phyloP scores from a whole-genome alignment of 2,888 invertebrate genomes.

The Danaus chrysippus region DNA sequence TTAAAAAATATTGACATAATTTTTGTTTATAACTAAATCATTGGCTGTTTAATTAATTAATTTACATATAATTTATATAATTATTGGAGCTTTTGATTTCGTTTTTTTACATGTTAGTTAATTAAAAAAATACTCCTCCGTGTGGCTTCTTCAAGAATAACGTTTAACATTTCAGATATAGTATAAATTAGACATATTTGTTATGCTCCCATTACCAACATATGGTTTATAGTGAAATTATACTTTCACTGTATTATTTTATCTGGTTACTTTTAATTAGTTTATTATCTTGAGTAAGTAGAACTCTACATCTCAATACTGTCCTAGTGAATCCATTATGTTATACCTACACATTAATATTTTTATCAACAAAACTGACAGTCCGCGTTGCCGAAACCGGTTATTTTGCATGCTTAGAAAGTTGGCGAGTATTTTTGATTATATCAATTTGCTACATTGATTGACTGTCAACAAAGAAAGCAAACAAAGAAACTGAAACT shows the following conservation, averaged over 20 bases:
- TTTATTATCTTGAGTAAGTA: constrained; percentile 47
- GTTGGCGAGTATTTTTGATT: constrained; percentile 3
- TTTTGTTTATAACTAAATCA: no score
- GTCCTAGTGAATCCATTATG: no score
- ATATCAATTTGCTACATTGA: constrained; percentile 2
- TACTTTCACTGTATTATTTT: constrained; percentile 68
- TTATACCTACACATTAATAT: background rate
- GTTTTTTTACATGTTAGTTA: background rate
- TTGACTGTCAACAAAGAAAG: background rate
- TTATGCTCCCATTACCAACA: constrained; percentile 23
- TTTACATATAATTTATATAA: background rate
- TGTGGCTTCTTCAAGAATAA: background rate
- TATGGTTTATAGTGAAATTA: constrained; percentile 61
- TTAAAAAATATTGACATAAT: background rate
- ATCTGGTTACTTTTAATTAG: constrained; percentile 57
- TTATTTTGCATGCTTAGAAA: constrained; percentile 6
- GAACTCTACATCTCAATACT: no score
- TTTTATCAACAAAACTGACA: background rate
- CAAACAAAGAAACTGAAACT: constrained; percentile 1
- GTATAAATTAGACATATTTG: constrained; percentile 25
- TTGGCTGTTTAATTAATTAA: no score
- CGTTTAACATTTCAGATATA: constrained; percentile 40
- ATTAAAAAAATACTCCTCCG: background rate
- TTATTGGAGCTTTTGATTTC: background rate
- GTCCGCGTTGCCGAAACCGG: background rate